phyloP scores from a whole-genome alignment of 2,888 invertebrate genomes.

The Himalopsyche japonica region DNA sequence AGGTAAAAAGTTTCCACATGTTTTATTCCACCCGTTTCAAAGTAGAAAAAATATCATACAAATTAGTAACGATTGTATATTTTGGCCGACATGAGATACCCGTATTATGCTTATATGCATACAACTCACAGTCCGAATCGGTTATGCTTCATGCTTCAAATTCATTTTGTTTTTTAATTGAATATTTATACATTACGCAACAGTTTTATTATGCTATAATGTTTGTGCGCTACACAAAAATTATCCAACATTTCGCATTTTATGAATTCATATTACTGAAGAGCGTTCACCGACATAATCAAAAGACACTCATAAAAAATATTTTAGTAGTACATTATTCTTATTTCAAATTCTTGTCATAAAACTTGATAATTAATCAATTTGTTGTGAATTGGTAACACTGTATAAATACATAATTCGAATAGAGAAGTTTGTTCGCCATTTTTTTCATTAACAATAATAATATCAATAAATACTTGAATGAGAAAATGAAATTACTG shows the following conservation, averaged over 20 bases:
- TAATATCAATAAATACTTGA: too few relatives aligned
- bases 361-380: too few relatives aligned
- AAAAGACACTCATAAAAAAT: not conserved
- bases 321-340: not conserved
- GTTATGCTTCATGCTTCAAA: not conserved
- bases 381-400: too few relatives aligned
- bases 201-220: not conserved
- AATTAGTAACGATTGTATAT: not conserved
- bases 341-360: too few relatives aligned
- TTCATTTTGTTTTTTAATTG: not conserved
- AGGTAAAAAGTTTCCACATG: not conserved
- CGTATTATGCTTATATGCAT: not conserved
- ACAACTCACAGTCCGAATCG: not conserved
- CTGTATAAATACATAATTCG: too few relatives aligned
- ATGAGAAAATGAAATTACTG: too few relatives aligned
- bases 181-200: not conserved
- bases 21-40: not conserved
- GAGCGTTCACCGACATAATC: too few relatives aligned
- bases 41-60: not conserved
- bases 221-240: not conserved
- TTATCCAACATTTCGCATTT: not conserved
- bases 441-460: too few relatives aligned
- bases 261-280: not conserved
- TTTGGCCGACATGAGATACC: not conserved
- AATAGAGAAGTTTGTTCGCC: too few relatives aligned